Evolutionary conservation across 1,140 invertebrate species (phyloP).

Genomic region (Nixonia krombeini): DNA sequence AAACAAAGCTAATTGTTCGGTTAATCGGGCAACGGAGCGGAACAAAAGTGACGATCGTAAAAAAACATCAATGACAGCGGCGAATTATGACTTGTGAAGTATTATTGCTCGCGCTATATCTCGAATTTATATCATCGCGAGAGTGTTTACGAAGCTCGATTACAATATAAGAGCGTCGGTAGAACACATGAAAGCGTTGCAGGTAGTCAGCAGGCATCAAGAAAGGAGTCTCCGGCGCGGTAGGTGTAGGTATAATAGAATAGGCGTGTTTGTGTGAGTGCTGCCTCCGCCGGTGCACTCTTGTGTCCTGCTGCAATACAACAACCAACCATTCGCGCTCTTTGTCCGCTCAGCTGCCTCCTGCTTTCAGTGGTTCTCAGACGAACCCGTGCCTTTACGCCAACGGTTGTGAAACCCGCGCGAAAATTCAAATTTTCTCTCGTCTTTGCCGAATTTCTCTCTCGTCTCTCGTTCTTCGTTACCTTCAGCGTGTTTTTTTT

Average conservation of each 20-base stretch:
- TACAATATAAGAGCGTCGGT: conserved; percentile 1
- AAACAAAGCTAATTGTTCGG: too few relatives aligned
- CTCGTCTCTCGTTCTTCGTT: too few relatives aligned
- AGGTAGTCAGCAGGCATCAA: conserved; percentile 28
- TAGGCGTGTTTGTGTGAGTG: neutral
- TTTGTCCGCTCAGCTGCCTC: conserved; percentile 69
- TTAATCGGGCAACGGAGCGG: too few relatives aligned
- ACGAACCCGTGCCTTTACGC: neutral
- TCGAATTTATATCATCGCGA: too few relatives aligned
- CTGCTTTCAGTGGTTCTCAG: conserved; percentile 59
- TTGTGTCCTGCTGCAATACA: conserved; percentile 53
- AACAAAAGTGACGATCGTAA: too few relatives aligned
- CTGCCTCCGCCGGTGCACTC: conserved; percentile 22
- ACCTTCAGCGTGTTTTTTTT: too few relatives aligned
- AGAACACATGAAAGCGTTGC: conserved; percentile 16
- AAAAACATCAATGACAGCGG: too few relatives aligned
- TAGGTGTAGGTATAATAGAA: conserved; percentile 29
- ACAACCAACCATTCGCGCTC: conserved; percentile 60
- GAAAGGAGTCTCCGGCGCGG: conserved; percentile 33
- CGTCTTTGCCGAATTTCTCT: too few relatives aligned
- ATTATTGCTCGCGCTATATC: neutral
- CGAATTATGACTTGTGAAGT: too few relatives aligned
- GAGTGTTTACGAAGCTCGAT: too few relatives aligned
- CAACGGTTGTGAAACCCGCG: conserved; percentile 1
- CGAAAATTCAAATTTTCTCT: conserved; percentile 13